phyloP scores from a whole-genome alignment of 2,797 vertebrate genomes.

The Cirrhinus molitorella region DNA sequence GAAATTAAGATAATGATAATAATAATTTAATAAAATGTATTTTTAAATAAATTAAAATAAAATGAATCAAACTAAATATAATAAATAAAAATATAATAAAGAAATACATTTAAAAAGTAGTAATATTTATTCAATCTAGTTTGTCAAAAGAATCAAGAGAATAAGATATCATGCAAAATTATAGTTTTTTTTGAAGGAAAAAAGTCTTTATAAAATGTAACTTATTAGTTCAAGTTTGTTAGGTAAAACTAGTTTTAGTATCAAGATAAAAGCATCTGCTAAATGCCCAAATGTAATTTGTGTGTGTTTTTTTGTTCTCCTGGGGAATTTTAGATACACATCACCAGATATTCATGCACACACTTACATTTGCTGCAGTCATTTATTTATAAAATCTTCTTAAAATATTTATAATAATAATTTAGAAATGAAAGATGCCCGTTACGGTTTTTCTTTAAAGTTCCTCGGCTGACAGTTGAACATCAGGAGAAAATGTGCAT shows the following conservation, averaged over 20 bases:
- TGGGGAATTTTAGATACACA: neutral
- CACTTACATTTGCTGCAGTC: neutral
- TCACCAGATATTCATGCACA: neutral
- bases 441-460: slow-evolving; percentile 1
- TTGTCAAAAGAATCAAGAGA: neutral
- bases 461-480: neutral
- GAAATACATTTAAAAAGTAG: no score
- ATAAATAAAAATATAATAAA: no score
- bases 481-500: neutral
- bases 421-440: neutral
- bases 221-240: neutral
- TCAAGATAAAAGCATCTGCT: neutral
- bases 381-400: neutral
- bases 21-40: no score
- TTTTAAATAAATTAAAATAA: no score
- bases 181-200: no score
- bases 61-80: no score
- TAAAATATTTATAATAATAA: neutral
- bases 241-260: no score
- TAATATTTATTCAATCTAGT: no score
- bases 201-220: neutral
- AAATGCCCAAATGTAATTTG: neutral
- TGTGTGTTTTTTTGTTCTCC: neutral
- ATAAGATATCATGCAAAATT: neutral
- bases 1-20: no score